Conservation (phyloP, 1,140 invertebrate genomes). For the Drosophila pruinosa region DNA sequence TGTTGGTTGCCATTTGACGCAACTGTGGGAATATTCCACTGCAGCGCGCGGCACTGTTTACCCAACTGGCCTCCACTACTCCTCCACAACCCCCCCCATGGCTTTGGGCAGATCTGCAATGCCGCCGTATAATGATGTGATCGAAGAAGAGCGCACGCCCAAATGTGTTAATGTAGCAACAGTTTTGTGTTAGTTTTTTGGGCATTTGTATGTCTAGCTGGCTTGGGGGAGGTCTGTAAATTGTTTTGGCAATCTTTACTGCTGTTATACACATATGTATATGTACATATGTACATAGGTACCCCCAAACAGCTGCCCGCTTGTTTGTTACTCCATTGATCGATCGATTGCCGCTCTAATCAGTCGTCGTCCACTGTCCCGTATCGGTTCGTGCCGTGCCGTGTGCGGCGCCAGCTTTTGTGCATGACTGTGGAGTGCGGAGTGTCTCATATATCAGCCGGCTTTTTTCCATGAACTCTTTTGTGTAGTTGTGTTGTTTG, state of each 20-base stretch:
- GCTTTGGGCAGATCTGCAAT: neutral
- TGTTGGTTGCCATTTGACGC: constrained; percentile 48
- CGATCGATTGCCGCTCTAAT: constrained; percentile 61
- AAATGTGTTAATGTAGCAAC: constrained; percentile 77
- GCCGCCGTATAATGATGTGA: too few species aligned
- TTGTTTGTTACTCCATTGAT: constrained; percentile 27
- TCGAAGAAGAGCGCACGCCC: constrained; percentile 42
- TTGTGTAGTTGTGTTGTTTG: constrained; percentile 17
- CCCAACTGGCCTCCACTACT: constrained; percentile 30
- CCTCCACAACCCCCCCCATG: neutral
- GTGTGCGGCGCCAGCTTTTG: constrained; percentile 50
- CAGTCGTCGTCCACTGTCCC: constrained; percentile 38
- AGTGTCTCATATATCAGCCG: constrained; percentile 22
- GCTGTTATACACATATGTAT: neutral
- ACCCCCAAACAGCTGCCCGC: constrained; percentile 3
- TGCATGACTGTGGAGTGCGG: neutral
- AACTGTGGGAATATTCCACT: constrained; percentile 79
- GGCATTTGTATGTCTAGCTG: neutral
- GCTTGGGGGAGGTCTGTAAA: constrained; percentile 39
- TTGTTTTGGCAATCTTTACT: constrained; percentile 49
- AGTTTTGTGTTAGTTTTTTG: constrained; percentile 57
- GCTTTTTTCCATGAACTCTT: constrained; percentile 32
- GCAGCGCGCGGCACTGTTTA: constrained; percentile 59
- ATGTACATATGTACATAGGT: too few species aligned
- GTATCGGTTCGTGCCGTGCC: constrained; percentile 47